Base-by-base conservation (phyloP, 1,140 invertebrate species). In the Zaprionus ornatus region DNA sequence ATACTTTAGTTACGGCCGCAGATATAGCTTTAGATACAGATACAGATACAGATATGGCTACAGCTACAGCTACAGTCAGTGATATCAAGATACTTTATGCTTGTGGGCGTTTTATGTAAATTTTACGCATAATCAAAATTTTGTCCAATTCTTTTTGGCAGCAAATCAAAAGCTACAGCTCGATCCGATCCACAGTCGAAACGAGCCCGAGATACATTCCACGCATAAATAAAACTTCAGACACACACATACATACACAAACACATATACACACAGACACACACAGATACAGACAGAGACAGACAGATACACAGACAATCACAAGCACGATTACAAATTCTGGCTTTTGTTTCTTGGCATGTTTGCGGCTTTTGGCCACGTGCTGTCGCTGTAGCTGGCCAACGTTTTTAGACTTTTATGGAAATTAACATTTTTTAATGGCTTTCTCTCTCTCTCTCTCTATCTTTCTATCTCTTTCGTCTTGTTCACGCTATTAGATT, bases 341-440 rank as follows among this genome's bases (percentile, higher is more conserved):
- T 61, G 60, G 42, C 45, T 55, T 29, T 65, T 69, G 63, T 57
- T 52, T 66, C 40, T 69, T 62, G 50, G 55, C 54, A 21, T 66
- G 67, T 79, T 87, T 86, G 79, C 60, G 76, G 76, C 75, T 87
- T 79, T 82, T 86, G 65, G 79, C 83, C 82, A 85, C 82, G 82
- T 85, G 82, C 82, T 74, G 50, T 54, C 25, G 25, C 54, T 27
- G 56, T 50, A 21, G 27, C 45, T 63, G 40, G 54, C 64, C 32
- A 65, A 59, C 45, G 59, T 61, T 84, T 84, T 85, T 80, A 27
- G 55, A 32, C 35, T 74, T 79, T 86, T 79, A 82, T 86, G 83
- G 82, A 86, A 86, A 86, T 86, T 87, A 82, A 86, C 82, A 86
- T 86, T 87, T 87, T 86, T 87, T 86, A 87, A 86, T 86, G 76